phyloP scores from a whole-genome alignment of 2,888 invertebrate genomes.

The Eristalis pertinax region DNA sequence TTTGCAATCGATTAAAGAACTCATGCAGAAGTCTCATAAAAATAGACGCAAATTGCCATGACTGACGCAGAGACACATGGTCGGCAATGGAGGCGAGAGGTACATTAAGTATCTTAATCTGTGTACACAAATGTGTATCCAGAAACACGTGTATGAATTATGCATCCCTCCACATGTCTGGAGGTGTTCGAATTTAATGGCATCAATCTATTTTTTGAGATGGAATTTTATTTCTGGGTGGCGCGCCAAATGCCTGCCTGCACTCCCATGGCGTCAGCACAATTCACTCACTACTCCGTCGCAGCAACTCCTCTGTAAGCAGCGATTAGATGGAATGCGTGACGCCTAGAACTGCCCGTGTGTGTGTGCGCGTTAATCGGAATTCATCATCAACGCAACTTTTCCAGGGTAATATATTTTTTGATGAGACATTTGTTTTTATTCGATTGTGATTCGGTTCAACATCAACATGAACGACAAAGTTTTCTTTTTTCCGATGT shows the following conservation, averaged over 20 bases:
- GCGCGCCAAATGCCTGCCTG: not conserved
- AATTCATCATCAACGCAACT: not conserved
- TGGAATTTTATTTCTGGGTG: slow-evolving; percentile 5
- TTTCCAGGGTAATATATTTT: slow-evolving; percentile 9
- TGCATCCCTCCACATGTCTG: slow-evolving; percentile 21
- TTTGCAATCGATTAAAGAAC: slow-evolving; percentile 23
- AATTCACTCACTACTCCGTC: not conserved
- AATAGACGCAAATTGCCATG: slow-evolving; percentile 4
- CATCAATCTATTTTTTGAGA: slow-evolving; percentile 22
- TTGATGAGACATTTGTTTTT: slow-evolving; percentile 52
- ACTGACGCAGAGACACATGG: not conserved
- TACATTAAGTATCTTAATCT: slow-evolving; percentile 9
- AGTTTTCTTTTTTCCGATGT: not conserved
- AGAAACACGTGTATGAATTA: slow-evolving; percentile 20
- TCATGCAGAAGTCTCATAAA: slow-evolving; percentile 8
- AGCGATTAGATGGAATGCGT: not conserved
- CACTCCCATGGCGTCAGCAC: not conserved
- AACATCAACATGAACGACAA: slow-evolving; percentile 12
- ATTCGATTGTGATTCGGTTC: slow-evolving; percentile 14
- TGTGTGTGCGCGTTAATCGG: slow-evolving; percentile 22
- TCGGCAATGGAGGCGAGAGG: not conserved
- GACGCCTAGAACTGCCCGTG: not conserved
- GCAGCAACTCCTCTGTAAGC: too few relatives aligned
- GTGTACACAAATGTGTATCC: slow-evolving; percentile 37
- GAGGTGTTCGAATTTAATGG: slow-evolving; percentile 27